Conservation (phyloP, 1,140 invertebrate genomes). For the Ips typographus region DNA sequence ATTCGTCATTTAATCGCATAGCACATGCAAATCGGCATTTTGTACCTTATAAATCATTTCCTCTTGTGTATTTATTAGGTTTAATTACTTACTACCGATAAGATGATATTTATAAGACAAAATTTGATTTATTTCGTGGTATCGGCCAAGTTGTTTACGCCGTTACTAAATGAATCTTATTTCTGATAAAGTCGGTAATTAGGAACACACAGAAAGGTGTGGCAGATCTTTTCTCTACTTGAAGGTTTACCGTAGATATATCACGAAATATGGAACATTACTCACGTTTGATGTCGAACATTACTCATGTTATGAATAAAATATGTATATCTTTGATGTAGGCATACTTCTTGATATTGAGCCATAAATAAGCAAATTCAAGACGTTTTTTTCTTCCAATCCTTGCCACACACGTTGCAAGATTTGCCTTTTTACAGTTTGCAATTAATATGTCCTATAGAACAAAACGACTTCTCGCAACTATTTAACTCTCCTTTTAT, state of each 20-base stretch:
- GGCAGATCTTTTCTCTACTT: too few species aligned
- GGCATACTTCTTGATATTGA: slow-evolving; percentile 3
- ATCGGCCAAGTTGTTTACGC: too few species aligned
- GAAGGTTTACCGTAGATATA: too few species aligned
- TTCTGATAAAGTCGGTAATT: too few species aligned
- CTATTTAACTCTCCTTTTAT: slow-evolving; percentile 9
- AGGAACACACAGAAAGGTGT: too few species aligned
- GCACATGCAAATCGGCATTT: slow-evolving; percentile 3
- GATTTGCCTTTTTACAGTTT: background rate
- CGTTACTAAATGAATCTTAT: too few species aligned
- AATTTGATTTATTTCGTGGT: too few species aligned
- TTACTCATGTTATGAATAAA: slow-evolving; percentile 5
- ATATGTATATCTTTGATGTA: slow-evolving; percentile 2
- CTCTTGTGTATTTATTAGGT: background rate
- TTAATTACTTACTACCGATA: too few species aligned
- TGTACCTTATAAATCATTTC: background rate
- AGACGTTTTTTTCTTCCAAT: slow-evolving; percentile 6
- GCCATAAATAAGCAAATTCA: slow-evolving; percentile 9
- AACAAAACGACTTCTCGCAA: slow-evolving; percentile 3
- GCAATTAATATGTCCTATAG: slow-evolving; percentile 5
- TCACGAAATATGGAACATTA: too few species aligned
- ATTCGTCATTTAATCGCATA: slow-evolving; percentile 14
- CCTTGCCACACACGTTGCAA: slow-evolving; percentile 8
- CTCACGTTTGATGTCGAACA: background rate
- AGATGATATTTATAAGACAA: too few species aligned